Evolutionary conservation across 2,797 vertebrate genomes (phyloP), one percentile per base, ranked within the genome.

Genomic region (Mergus octosetaceus): DNA sequence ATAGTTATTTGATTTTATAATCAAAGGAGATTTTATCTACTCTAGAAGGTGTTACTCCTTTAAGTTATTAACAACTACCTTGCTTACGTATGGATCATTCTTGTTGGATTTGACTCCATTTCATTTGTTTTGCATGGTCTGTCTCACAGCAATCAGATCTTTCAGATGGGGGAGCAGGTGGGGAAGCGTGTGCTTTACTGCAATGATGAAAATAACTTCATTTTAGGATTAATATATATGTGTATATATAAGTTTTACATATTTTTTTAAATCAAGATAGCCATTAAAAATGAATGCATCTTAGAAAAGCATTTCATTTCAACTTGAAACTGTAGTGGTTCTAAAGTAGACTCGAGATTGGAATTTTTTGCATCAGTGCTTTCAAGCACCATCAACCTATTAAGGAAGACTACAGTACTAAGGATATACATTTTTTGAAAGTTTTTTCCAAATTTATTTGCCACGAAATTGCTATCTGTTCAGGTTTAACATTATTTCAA

Each of bases 241-340:
- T 4, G 11, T 4, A 2, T 8, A n/a, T 6, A 53, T 13, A 14
- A 17, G 1, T 17, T 32, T 49, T 65, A 1, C 0, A 5, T 27
- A 47, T 14, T 11, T 27, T 27, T 21, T 3, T 25, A 20, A 62
- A 71, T 68, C 10, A 47, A 16, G 20, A 11, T 68, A 60, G 75
- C 72, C 15, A 27, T 79, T 73, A 9, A 18, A 57, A 65, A 49
- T 19, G 18, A 90, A 61, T 6, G 10, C 22, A n/a, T 8, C 41
- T 84, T 68, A 51, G 17, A 54, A 85, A 81, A 89, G 11, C 3
- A 49, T 12, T 73, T 39, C 5, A 22, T 83, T 66, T 89, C 47
- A 61, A 14, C 27, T 71, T 27, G n/a, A 68, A 84, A 54, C 13
- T 7, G 5, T 24, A 60, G 54, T 5, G 9, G 28, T 80, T 39